Base-by-base conservation (phyloP, 2,888 invertebrate genomes). In the Empis stercorea region DNA sequence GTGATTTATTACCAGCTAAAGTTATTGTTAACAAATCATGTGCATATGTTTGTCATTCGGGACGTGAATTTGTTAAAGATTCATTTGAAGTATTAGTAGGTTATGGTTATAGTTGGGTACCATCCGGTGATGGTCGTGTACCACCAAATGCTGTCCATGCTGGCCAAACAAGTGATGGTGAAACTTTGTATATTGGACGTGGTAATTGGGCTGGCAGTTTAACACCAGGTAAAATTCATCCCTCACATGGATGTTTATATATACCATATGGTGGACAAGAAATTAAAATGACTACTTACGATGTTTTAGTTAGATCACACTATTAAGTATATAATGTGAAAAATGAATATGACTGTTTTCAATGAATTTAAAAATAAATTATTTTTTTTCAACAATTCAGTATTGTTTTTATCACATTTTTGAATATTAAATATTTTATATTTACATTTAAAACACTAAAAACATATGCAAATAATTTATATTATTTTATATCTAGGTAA, bases 1-100 rank as follows among this genome's bases (percentile, higher is more conserved):
- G 78, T 6, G 79, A 80, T 56, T 65, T 75, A 61, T 55, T 79
- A 16, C 79, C 79, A 2, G 79, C 79, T 3, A 80, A 80, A 64
- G 73, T 80, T 1, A 74, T 79, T 30, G 78, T 79, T 2, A 71
- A 63, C 42, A 76, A 73, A 60, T 60, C 68, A 16, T 71, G 72
- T 32, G 77, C 75, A 11, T 80, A 79, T 55, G 67, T 79, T 10
- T 64, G 73, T 10, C 70, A 72, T 51, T 71, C 65, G 23, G 79
- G 79, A 3, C 62, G 70, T 13, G 80, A 80, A 62, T 69, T 74
- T 54, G 59, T 66, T 1, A 75, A 76, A 56, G 57, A 72, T 44
- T 65, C 71, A 37, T 79, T 65, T 55, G 76, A 76, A 57, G 69
- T 75, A 38, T 62, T 78, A 27, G 72, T 73, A 48, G 74, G 76